Percentiles rank a stretch among this genome's conserved stretches.
phyloP scores from a whole-genome alignment of 92 coral and sea anemone genomes.

The Actinernus sp. region DNA sequence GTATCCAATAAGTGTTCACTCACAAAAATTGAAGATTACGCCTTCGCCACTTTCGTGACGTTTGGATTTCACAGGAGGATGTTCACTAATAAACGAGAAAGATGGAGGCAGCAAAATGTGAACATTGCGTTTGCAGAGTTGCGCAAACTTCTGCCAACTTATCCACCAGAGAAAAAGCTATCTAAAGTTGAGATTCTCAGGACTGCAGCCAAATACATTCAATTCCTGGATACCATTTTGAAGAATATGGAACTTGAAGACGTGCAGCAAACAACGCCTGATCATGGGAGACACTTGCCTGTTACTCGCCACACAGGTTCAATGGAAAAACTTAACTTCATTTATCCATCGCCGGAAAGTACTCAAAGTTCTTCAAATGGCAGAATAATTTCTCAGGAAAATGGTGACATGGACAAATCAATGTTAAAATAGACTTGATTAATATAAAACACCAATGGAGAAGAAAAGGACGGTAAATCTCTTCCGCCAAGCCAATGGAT shows the following conservation, averaged over 20 bases:
- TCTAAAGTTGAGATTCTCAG: conserved; percentile 93
- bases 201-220: conserved; percentile 82
- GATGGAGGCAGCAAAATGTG: conserved; percentile 94
- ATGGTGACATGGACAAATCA: not conserved
- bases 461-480: too few relatives aligned
- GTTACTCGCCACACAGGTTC: not conserved
- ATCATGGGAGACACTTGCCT: not conserved
- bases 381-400: not conserved
- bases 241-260: conserved; percentile 69
- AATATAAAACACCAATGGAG: too few relatives aligned
- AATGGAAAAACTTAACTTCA: not conserved
- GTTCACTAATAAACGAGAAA: conserved; percentile 86
- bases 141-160: conserved; percentile 89
- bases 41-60: not conserved
- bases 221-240: conserved; percentile 77
- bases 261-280: not conserved
- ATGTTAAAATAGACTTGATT: not conserved
- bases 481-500: too few relatives aligned
- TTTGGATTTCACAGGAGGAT: conserved; percentile 31
- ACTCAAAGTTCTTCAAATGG: not conserved
- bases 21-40: not conserved
- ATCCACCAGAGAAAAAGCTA: conserved; percentile 95
- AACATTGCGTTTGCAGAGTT: conserved; percentile 94
- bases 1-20: not conserved
- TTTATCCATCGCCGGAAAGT: conserved; percentile 9